Evolutionary conservation across 2,888 invertebrate genomes (phyloP).

Genomic region (Drosophila meridiana): DNA sequence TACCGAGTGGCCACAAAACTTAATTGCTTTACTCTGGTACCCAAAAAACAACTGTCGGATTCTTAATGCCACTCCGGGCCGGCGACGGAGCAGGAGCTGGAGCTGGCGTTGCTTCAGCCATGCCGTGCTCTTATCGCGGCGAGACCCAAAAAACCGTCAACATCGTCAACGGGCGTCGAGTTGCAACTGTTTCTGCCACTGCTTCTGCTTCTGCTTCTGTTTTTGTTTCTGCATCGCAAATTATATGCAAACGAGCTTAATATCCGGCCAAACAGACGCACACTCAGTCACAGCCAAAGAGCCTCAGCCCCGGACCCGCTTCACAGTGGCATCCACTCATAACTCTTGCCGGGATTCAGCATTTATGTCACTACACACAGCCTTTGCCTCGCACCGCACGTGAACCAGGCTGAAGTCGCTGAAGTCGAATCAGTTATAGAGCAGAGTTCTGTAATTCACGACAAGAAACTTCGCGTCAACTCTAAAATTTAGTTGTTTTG

Average conservation of each 20-base stretch:
- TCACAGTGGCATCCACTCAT: not conserved
- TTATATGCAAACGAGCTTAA: conserved; percentile 81
- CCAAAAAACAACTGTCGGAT: conserved; percentile 58
- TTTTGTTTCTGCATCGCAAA: conserved; percentile 75
- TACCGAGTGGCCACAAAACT: conserved; percentile 69
- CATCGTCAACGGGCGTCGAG: conserved; percentile 51
- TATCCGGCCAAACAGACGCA: conserved; percentile 79
- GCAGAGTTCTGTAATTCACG: not conserved
- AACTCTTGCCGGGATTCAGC: conserved; percentile 19
- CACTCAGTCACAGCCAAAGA: conserved; percentile 34
- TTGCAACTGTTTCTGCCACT: conserved; percentile 38
- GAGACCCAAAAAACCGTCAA: conserved; percentile 66
- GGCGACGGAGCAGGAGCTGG: not conserved
- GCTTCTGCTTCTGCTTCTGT: conserved; percentile 38
- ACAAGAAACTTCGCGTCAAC: not conserved
- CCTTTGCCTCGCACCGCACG: not conserved
- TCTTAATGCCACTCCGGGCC: conserved; percentile 57
- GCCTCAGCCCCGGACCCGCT: not conserved
- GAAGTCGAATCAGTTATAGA: not conserved
- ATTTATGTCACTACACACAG: conserved; percentile 7
- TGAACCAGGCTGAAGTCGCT: not conserved
- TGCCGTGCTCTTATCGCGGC: conserved; percentile 66
- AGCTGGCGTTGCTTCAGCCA: conserved; percentile 9
- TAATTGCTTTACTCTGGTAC: conserved; percentile 67
- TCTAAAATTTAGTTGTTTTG: not conserved